Percentiles rank a stretch among this genome's conserved stretches.
These are phyloP conservation scores for Zeuzera pyrina DNA, from an alignment of 2,888 invertebrate genomes.

Conservation along the genomic window DNA sequence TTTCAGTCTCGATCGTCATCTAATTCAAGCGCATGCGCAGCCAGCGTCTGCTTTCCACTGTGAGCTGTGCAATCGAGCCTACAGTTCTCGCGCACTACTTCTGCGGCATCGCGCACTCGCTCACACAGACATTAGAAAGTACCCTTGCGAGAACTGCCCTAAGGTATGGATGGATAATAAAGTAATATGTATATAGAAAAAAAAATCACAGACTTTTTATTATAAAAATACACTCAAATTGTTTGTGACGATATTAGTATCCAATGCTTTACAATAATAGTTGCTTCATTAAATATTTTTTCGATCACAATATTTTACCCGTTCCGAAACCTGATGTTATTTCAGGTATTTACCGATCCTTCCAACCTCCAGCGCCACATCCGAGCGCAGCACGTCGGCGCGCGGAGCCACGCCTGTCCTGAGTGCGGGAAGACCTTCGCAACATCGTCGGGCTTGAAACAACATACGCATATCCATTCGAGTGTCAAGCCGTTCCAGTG, in stretches of 20 bases:
- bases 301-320: conserved; percentile 37
- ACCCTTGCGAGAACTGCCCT: conserved; percentile 93
- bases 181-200: too few relatives aligned
- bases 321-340: conserved; percentile 67
- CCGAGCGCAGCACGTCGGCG: conserved; percentile 95
- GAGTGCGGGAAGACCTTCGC: conserved; percentile 99
- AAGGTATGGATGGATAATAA: too few relatives aligned
- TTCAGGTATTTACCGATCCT: conserved; percentile 95
- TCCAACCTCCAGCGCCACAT: conserved; percentile 98
- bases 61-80: conserved; percentile 87
- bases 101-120: conserved; percentile 86
- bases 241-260: conserved; percentile 5
- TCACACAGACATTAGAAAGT: conserved; percentile 88
- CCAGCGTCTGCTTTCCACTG: conserved; percentile 86
- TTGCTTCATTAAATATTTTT: too few relatives aligned
- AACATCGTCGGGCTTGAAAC: conserved; percentile 97
- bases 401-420: conserved; percentile 96
- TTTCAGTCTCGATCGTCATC: conserved; percentile 88
- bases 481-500: conserved; percentile 98
- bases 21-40: conserved; percentile 84
- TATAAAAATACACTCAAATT: conserved; percentile 3
- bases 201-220: conserved; percentile 4
- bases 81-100: conserved; percentile 85
- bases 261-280: background rate
- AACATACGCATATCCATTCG: conserved; percentile 99